A percentile compares a stretch with the other conserved stretches of the same genome.
phyloP scores from a whole-genome alignment of 2,113 vertebrate species.

The Okapia johnstoni region DNA sequence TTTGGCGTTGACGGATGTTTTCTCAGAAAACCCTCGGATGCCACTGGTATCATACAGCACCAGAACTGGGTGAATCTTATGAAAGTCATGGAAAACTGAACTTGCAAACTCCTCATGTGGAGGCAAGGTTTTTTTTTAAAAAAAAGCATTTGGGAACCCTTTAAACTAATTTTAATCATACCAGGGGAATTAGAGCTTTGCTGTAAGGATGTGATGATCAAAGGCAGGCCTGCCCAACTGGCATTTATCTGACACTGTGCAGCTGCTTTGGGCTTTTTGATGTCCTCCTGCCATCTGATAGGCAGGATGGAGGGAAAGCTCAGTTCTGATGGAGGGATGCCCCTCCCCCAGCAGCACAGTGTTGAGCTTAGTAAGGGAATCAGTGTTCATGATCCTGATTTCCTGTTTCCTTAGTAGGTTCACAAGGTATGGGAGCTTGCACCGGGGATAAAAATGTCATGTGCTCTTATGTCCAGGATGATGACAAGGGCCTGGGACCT shows the following conservation, averaged over 20 bases:
- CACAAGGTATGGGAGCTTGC: rapidly evolving
- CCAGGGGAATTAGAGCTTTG: not conserved
- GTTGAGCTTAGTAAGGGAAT: rapidly evolving
- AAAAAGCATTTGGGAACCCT: not conserved
- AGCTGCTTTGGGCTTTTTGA: not conserved
- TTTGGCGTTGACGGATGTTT: not conserved
- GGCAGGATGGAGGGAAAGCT: not conserved
- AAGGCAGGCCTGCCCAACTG: not conserved
- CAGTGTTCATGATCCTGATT: not conserved
- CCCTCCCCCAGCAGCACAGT: not conserved
- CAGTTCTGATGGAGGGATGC: not conserved
- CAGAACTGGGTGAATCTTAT: not conserved
- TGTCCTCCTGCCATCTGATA: not conserved
- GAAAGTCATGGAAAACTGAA: not conserved
- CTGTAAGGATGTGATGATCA: constrained; percentile 33
- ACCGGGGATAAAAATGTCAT: not conserved
- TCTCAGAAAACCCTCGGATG: not conserved
- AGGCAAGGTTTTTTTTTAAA: not conserved
- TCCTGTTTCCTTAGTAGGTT: not conserved
- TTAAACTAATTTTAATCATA: constrained; percentile 1
- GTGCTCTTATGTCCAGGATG: not conserved
- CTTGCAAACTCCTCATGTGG: not conserved
- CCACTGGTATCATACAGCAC: not conserved
- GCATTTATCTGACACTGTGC: not conserved
- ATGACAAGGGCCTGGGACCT: not conserved